Evolutionary conservation across 1,140 invertebrate genomes (phyloP), one percentile per base, ranked within the genome.

Genomic region (Theocolax elegans): DNA sequence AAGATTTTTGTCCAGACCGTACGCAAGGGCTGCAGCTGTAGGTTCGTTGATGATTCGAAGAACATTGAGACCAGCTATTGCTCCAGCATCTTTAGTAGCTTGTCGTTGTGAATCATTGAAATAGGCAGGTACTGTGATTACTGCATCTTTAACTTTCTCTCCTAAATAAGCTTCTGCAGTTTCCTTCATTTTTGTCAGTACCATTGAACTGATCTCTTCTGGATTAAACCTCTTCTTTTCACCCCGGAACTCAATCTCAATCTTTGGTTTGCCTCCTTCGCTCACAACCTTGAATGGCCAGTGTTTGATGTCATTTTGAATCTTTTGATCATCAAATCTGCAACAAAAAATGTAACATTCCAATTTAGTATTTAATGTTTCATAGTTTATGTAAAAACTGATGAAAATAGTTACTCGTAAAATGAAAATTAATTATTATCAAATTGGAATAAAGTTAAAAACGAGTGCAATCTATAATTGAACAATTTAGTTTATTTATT

Each of bases 171-270:
- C 86, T 85, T 91, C 86, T 56, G 89, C 87, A 0, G 87, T 89
- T 80, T 93, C 91, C 74, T 90, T 92, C 92, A 93, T 93, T 79
- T 94, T 95, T 12, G 87, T 88, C 65, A 96, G 80, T 4, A 96
- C 90, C 94, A 96, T 96, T 0, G 94, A 93, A 82, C 91, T 90
- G 63, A 94, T 90, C 80, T 94, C 92, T 81, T 94, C 92, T 0
- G 92, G 91, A 42, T 88, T 89, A 79, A 95, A 95, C 13, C 80
- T 85, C 78, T 94, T 95, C 1, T 74, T 78, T 76, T 94, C 92
- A 0, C 90, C 91, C 78, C 92, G 93, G 83, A 90, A 94, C 72
- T 90, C 88, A 0, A 91, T 90, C 74, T 88, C 85, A 29, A 92
- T 90, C 75, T 89, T 90, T 1, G 89, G 88, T 74, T 90, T 91